Evolutionary conservation across 2,797 vertebrate genomes (phyloP).

Genomic region (Aplochiton taeniatus): DNA sequence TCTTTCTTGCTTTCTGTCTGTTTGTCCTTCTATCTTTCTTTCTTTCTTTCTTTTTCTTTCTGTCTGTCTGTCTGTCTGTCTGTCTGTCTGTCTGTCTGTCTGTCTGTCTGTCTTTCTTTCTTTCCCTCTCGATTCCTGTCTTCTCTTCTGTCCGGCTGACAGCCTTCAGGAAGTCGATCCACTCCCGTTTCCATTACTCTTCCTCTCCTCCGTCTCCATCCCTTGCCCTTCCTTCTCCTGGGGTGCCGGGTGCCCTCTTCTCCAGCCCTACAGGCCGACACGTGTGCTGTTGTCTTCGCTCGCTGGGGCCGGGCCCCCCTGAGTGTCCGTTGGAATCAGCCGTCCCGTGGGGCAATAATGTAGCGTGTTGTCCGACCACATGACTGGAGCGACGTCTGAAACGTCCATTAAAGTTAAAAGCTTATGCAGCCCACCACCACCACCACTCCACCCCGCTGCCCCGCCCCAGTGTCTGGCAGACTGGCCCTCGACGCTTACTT

Average conservation of each 20-base stretch:
- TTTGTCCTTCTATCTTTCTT: no score
- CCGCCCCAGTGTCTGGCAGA: not conserved
- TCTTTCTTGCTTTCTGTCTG: not conserved
- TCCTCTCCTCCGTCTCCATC: conserved; percentile 20
- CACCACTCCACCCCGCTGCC: conserved; percentile 35
- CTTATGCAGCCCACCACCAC: conserved; percentile 59
- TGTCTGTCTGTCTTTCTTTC: no score
- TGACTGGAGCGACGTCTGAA: conserved; percentile 69
- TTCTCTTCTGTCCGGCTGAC: no score
- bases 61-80: no score
- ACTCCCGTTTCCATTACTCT: no score
- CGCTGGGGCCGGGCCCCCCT: conserved; percentile 58
- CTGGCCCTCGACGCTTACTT: conserved; percentile 31
- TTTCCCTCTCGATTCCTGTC: no score
- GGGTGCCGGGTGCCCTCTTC: no score
- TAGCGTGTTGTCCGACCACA: conserved; percentile 75
- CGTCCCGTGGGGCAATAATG: conserved; percentile 70
- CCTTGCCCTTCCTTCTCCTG: conserved; percentile 3
- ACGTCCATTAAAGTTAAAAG: conserved; percentile 77
- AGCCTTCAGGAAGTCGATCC: no score
- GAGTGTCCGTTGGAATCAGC: conserved; percentile 68
- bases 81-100: no score
- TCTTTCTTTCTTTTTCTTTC: not conserved
- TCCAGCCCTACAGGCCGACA: not conserved
- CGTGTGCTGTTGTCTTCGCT: conserved; percentile 39